Base-by-base conservation (phyloP, 2,888 invertebrate genomes). In the Ochropleura plecta region DNA sequence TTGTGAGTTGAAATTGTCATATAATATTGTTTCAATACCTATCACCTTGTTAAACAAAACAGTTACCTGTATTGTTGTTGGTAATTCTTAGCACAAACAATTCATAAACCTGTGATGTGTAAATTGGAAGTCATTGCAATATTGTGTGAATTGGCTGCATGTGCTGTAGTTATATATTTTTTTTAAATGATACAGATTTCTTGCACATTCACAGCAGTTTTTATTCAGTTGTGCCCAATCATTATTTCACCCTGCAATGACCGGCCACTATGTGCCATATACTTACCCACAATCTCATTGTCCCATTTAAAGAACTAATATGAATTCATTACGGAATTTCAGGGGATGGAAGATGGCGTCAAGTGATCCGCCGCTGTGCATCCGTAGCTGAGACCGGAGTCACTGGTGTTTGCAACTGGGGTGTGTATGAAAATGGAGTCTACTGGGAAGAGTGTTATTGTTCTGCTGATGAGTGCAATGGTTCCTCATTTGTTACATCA, bases 381-480 rank as follows among this genome's bases (percentile, higher is more conserved):
- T 98, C 98, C 0, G 98, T 99, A 0, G 98, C 99, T 0, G 98
- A 98, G 86, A 98, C 98, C 1, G 99, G 99, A 80, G 98, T 99
- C 0, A 99, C 99, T 0, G 99, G 99, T 72, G 99, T 99, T 0
- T 99, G 99, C 91, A 99, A 99, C 91, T 99, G 99, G 99, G 98
- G 99, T 30, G 98, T 99, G 73, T 98, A 98, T 87, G 98, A 98
- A 84, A 99, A 99, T 88, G 99, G 99, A 5, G 98, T 98, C 0
- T 99, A 99, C 92, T 99, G 99, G 98, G 99, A 99, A 92, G 99
- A 99, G 90, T 99, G 99, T 90, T 99, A 99, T 91, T 99, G 99
- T 92, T 98, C 99, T 0, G 97, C 98, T 76, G 99, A 99, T 90
- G 98, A 98, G 83, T 99, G 99, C 92, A 99, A 99, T 51, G 63